Evolutionary conservation across 2,113 vertebrate species (phyloP).

Genomic region (Charina bottae): DNA sequence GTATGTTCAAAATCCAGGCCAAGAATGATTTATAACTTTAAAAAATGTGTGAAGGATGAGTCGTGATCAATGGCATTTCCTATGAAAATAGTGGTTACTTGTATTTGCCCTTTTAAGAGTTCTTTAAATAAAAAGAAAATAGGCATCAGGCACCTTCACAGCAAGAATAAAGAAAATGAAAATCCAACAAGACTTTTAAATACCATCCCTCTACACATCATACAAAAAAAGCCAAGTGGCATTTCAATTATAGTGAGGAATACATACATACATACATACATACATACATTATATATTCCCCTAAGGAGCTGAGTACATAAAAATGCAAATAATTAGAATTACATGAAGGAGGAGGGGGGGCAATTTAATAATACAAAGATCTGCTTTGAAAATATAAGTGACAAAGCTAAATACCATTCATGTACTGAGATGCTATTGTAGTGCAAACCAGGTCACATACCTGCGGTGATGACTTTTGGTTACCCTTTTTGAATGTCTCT

Average conservation of each 20-base stretch:
- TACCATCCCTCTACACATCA: constrained; percentile 34
- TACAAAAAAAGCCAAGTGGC: constrained; percentile 61
- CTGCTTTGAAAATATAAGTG: constrained; percentile 60
- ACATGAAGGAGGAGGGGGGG: too few species aligned
- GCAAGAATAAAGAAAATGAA: constrained; percentile 41
- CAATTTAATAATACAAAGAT: constrained; percentile 57
- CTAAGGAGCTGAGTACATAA: constrained; percentile 39
- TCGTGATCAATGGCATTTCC: constrained; percentile 53
- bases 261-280: not conserved
- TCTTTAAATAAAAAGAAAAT: constrained; percentile 47
- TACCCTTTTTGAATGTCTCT: constrained; percentile 30
- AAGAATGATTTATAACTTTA: constrained; percentile 40
- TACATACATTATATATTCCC: constrained; percentile 39
- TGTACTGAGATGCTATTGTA: constrained; percentile 48
- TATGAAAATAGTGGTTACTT: constrained; percentile 54
- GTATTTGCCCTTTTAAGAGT: constrained; percentile 57
- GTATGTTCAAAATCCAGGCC: constrained; percentile 21
- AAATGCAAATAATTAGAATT: constrained; percentile 13
- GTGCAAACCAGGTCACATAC: constrained; percentile 43
- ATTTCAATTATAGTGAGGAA: constrained; percentile 49
- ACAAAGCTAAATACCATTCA: constrained; percentile 64
- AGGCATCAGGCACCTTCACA: constrained; percentile 35
- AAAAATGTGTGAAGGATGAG: constrained; percentile 32
- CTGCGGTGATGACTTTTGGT: constrained; percentile 20
- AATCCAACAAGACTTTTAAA: constrained; percentile 54